Percentiles rank a stretch among this genome's conserved stretches.
These are phyloP conservation scores for Nephrocerus scutellatus DNA, from an alignment of 2,888 invertebrate genomes.

Conservation along the genomic window DNA sequence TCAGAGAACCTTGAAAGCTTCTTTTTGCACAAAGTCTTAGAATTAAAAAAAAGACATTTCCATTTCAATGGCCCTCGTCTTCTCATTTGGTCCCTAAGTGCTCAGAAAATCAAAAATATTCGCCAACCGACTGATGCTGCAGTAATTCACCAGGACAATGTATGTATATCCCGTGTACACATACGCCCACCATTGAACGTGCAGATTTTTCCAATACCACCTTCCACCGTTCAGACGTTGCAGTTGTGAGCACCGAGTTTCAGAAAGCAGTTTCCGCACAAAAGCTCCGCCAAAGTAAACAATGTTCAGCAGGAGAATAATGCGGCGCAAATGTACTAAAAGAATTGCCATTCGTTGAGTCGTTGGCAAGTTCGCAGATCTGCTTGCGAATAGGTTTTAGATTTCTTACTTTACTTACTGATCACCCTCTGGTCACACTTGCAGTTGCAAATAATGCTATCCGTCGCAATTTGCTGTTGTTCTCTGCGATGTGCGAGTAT, in stretches of 20 bases:
- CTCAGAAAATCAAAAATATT: slow-evolving; percentile 39
- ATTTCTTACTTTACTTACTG: too few species aligned
- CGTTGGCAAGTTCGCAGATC: too few species aligned
- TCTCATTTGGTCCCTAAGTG: slow-evolving; percentile 19
- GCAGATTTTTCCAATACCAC: slow-evolving; percentile 23
- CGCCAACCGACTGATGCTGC: slow-evolving; percentile 31
- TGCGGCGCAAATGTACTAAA: slow-evolving; percentile 42
- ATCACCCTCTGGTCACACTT: too few species aligned
- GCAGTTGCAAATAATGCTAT: too few species aligned
- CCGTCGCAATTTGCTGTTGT: too few species aligned
- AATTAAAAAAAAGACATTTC: slow-evolving; percentile 5
- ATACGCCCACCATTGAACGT: slow-evolving; percentile 45
- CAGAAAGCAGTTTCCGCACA: slow-evolving; percentile 36
- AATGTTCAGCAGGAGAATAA: slow-evolving; percentile 42
- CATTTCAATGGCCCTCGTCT: slow-evolving; percentile 5
- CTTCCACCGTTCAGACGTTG: slow-evolving; percentile 29
- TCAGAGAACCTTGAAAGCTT: too few species aligned
- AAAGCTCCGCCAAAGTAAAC: slow-evolving; percentile 43
- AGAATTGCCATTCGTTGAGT: slow-evolving; percentile 42
- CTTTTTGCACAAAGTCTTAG: too few species aligned
- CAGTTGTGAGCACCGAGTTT: slow-evolving; percentile 33
- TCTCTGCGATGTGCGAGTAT: too few species aligned
- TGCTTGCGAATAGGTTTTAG: too few species aligned
- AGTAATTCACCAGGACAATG: slow-evolving; percentile 38
- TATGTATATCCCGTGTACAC: slow-evolving; percentile 43